Conservation (phyloP, 2,113 vertebrate genomes). For the Poeciliopsis occidentalis region DNA sequence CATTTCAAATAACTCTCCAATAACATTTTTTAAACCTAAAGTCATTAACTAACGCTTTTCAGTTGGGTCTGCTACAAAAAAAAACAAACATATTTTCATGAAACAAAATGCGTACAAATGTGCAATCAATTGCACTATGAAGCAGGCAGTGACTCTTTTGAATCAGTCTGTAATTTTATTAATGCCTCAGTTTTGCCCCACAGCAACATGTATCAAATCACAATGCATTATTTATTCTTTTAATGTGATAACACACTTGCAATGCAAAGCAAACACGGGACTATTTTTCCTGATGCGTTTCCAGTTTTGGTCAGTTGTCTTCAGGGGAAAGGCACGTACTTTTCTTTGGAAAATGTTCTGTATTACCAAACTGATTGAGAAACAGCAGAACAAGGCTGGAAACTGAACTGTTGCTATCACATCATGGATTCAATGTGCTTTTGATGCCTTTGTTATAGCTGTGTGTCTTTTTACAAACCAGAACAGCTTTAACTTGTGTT, state of each 20-base stretch:
- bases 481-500: background rate
- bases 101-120: conserved; percentile 1
- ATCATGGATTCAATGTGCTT: background rate
- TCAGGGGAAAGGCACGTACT: conserved; percentile 71
- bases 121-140: background rate
- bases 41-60: background rate
- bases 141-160: background rate
- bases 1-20: background rate
- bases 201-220: conserved; percentile 43
- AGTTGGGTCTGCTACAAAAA: too few relatives aligned
- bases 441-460: conserved; percentile 25
- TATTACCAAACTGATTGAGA: conserved; percentile 44
- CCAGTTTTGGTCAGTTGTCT: conserved; percentile 58
- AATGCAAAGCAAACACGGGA: conserved; percentile 50
- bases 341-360: conserved; percentile 61
- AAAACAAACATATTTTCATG: background rate
- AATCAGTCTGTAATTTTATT: conserved; percentile 41
- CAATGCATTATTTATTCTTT: conserved; percentile 51
- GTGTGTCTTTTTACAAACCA: conserved; percentile 27
- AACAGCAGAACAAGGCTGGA: conserved; percentile 46
- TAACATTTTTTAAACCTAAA: background rate
- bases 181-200: conserved; percentile 33
- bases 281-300: conserved; percentile 65
- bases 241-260: conserved; percentile 57
- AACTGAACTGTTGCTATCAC: conserved; percentile 24